Evolutionary conservation across 2,113 vertebrate species (phyloP).

Genomic region (Atlantisia rogersi): DNA sequence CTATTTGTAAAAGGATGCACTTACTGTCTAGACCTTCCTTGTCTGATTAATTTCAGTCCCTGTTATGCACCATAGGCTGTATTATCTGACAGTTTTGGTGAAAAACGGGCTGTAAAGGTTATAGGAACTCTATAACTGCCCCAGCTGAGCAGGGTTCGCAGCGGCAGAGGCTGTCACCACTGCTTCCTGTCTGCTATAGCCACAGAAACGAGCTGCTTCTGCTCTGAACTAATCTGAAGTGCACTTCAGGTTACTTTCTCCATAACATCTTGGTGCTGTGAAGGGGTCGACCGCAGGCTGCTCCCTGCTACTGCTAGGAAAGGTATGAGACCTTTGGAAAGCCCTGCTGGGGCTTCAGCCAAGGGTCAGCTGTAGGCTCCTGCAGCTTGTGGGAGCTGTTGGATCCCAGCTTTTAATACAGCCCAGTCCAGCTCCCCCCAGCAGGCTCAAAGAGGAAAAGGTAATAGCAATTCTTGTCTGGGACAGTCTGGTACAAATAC

Average conservation of each 20-base stretch:
- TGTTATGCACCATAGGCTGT: not conserved
- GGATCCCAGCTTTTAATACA: not conserved
- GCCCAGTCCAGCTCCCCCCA: not conserved
- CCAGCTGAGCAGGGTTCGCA: not conserved
- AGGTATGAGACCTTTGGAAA: not conserved
- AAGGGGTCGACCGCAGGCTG: not conserved
- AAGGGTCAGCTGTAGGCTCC: not conserved
- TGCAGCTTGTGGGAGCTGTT: rapidly evolving
- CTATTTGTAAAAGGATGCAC: not conserved
- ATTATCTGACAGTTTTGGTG: not conserved
- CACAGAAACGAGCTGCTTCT: not conserved
- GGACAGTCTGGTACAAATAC: not conserved
- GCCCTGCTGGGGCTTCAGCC: not conserved
- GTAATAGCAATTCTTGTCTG: not conserved
- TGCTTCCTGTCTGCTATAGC: not conserved
- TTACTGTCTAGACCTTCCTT: not conserved
- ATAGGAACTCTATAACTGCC: not conserved
- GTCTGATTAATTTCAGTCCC: not conserved
- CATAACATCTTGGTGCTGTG: not conserved
- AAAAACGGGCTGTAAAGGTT: not conserved
- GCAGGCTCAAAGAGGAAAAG: not conserved
- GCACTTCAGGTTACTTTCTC: not conserved
- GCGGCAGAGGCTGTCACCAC: not conserved
- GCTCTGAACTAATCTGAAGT: not conserved
- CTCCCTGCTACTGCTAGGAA: not conserved